Evolutionary conservation across 1,140 invertebrate genomes (phyloP).

Genomic region (Drosophila mojavensis): DNA sequence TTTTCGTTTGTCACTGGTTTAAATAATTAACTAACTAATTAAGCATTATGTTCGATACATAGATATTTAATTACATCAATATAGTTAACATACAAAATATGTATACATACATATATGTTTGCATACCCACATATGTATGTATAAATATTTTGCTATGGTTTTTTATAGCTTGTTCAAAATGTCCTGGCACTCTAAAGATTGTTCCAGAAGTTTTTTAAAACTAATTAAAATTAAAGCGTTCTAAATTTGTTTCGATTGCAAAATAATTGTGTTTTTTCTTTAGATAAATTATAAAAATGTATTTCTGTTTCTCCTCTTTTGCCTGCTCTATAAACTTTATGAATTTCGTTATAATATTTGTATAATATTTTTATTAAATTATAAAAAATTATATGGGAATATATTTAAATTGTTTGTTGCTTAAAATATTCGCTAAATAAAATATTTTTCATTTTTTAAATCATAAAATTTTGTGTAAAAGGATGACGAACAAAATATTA

Average conservation of each 20-base stretch:
- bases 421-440: too few relatives aligned
- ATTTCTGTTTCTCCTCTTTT: not conserved
- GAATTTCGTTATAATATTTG: not conserved
- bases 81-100: constrained; percentile 3
- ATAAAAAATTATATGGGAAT: too few relatives aligned
- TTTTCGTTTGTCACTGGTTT: constrained; percentile 52
- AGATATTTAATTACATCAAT: constrained; percentile 9
- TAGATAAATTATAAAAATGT: constrained; percentile 9
- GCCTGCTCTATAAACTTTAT: not conserved
- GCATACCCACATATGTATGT: constrained; percentile 34
- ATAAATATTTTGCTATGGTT: not conserved
- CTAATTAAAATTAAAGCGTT: constrained; percentile 45
- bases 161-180: constrained; percentile 63
- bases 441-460: too few relatives aligned
- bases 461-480: too few relatives aligned
- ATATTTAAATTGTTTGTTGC: too few relatives aligned
- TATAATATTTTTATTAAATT: too few relatives aligned
- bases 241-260: constrained; percentile 15
- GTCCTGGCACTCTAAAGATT: constrained; percentile 81
- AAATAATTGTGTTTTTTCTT: constrained; percentile 1
- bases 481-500: too few relatives aligned
- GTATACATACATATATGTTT: constrained; percentile 30
- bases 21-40: constrained; percentile 36
- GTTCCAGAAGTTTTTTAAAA: constrained; percentile 67
- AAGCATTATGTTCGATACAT: constrained; percentile 36